phyloP scores from a whole-genome alignment of 2,113 vertebrate genomes.

The Chrysemys picta region DNA sequence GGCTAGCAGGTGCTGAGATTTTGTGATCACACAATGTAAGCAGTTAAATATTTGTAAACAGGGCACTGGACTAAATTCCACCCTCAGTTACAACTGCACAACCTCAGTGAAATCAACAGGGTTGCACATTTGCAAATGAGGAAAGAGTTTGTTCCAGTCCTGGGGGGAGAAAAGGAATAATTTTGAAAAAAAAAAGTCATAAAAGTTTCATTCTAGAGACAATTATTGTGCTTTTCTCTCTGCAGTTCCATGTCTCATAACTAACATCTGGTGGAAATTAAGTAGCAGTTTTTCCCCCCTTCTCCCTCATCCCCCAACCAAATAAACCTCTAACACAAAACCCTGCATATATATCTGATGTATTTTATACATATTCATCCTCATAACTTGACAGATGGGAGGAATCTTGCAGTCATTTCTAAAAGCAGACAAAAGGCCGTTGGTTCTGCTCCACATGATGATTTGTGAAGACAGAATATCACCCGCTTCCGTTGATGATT shows the following conservation, averaged over 20 bases:
- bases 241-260: conserved; percentile 51
- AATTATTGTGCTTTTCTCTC: conserved; percentile 51
- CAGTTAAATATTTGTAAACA: conserved; percentile 65
- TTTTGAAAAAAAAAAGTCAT: not conserved
- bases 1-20: conserved; percentile 63
- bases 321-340: conserved; percentile 65
- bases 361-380: conserved; percentile 79
- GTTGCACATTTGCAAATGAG: conserved; percentile 59
- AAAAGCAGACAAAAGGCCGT: conserved; percentile 84
- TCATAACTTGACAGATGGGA: conserved; percentile 85
- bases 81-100: conserved; percentile 20
- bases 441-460: conserved; percentile 80
- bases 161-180: not conserved
- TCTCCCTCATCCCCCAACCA: conserved; percentile 17
- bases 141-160: not conserved
- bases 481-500: conserved; percentile 84
- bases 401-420: conserved; percentile 81
- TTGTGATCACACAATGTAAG: conserved; percentile 56
- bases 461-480: conserved; percentile 85
- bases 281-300: conserved; percentile 29
- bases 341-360: conserved; percentile 60
- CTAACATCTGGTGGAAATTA: conserved; percentile 62
- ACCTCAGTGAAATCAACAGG: conserved; percentile 56
- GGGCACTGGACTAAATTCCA: conserved; percentile 52
- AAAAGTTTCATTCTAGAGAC: conserved; percentile 44